A percentile compares a stretch with the other conserved stretches of the same genome.
Evolutionary conservation across 2,797 vertebrate genomes (phyloP).

Genomic region (Anguilla megastoma): DNA sequence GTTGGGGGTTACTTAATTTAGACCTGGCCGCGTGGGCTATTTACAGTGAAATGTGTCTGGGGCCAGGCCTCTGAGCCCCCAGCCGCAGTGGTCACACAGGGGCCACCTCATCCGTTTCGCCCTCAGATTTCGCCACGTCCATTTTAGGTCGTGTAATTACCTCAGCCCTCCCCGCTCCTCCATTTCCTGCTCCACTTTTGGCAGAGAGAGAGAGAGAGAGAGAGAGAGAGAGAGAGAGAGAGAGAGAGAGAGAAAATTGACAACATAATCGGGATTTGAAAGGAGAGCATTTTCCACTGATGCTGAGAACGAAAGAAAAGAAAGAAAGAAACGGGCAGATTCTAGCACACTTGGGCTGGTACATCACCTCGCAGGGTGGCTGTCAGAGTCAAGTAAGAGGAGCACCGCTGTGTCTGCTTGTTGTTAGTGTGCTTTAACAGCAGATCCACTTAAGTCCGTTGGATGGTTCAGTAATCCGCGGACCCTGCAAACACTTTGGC

Average conservation of each 20-base stretch:
- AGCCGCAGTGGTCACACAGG: not conserved
- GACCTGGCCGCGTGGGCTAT: not conserved
- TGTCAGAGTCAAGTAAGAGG: not conserved
- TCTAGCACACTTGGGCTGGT: not conserved
- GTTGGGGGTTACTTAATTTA: conserved; percentile 25
- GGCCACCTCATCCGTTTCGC: not conserved
- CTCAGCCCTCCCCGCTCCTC: not conserved
- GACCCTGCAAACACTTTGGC: not conserved
- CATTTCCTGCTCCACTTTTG: not conserved
- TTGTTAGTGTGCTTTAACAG: not conserved
- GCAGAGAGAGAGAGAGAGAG: not conserved
- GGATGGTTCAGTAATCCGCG: not conserved
- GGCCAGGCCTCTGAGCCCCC: not conserved
- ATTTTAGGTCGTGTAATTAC: conserved; percentile 18
- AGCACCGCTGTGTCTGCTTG: not conserved
- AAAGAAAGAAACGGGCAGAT: not conserved
- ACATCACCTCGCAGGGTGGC: not conserved
- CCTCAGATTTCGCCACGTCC: not conserved
- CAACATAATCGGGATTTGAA: not conserved
- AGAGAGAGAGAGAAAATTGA: not conserved
- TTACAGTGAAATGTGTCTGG: conserved; percentile 8
- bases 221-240: too few relatives aligned
- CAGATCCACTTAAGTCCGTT: not conserved
- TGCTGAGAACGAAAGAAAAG: not conserved
- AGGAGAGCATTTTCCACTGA: not conserved